phyloP scores from a whole-genome alignment of 2,888 invertebrate genomes.

The Iphiclides podalirius region DNA sequence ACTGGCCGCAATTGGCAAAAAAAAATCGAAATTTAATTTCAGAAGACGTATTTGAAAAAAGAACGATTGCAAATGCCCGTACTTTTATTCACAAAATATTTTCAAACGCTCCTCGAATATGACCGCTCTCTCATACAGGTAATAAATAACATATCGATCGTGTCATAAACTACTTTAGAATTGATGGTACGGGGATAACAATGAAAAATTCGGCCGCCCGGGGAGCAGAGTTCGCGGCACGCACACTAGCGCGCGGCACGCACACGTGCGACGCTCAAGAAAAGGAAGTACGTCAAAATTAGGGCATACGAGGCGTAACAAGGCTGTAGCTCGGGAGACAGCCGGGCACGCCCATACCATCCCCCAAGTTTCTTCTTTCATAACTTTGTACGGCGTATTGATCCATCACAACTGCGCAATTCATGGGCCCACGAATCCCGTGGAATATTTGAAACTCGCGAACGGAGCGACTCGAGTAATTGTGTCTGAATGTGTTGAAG shows the following conservation, averaged over 20 bases:
- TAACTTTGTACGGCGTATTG: slow-evolving; percentile 76
- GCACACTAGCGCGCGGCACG: slow-evolving; percentile 41
- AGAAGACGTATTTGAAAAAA: too few relatives aligned
- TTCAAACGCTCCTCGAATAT: too few relatives aligned
- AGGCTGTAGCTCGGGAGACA: slow-evolving; percentile 72
- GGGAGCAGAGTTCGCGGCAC: slow-evolving; percentile 6
- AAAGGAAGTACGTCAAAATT: slow-evolving; percentile 68
- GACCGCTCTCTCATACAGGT: too few relatives aligned
- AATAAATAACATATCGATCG: too few relatives aligned
- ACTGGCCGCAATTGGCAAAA: too few relatives aligned
- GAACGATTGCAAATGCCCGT: too few relatives aligned
- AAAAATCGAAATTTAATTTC: too few relatives aligned
- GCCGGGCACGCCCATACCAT: slow-evolving; percentile 69
- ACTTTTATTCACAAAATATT: too few relatives aligned
- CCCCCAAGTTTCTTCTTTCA: slow-evolving; percentile 78
- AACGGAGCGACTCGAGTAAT: too few relatives aligned
- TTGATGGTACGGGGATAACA: too few relatives aligned
- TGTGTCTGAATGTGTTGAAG: too few relatives aligned
- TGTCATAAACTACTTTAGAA: too few relatives aligned
- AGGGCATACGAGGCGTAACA: slow-evolving; percentile 78
- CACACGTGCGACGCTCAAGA: slow-evolving; percentile 45
- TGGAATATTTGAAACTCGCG: slow-evolving; percentile 13
- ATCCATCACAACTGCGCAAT: slow-evolving; percentile 78
- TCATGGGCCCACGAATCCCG: slow-evolving; percentile 53
- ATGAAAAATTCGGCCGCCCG: slow-evolving; percentile 7